Conservation (phyloP, 1,140 invertebrate species). For the Sminthurinus signatus region DNA sequence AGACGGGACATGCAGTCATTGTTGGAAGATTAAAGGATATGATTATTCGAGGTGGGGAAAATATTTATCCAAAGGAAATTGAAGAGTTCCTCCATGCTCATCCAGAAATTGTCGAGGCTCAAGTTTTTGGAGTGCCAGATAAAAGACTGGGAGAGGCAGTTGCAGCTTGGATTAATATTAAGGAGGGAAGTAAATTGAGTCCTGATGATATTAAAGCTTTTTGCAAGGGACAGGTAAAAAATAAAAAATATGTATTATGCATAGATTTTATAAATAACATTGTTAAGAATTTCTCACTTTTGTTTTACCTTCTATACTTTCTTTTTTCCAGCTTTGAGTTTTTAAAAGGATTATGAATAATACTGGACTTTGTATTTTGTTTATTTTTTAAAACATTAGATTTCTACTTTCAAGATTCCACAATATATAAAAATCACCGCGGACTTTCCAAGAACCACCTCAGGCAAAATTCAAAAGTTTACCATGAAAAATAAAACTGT, state of each 20-base stretch:
- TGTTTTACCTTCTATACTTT: no score
- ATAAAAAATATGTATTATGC: no score
- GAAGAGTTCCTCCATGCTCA: constrained; percentile 57
- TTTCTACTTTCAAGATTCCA: constrained; percentile 55
- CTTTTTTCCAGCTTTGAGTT: no score
- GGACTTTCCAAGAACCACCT: constrained; percentile 52
- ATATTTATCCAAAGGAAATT: constrained; percentile 57
- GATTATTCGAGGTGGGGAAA: constrained; percentile 62
- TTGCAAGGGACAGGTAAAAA: constrained; percentile 50
- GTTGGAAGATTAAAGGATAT: constrained; percentile 60
- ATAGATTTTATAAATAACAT: no score
- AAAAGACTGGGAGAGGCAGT: constrained; percentile 57
- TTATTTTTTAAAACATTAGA: constrained; percentile 42
- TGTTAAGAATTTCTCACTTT: no score
- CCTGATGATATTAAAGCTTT: constrained; percentile 51
- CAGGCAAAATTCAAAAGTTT: constrained; percentile 50
- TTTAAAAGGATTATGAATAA: no score
- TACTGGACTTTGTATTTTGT: no score
- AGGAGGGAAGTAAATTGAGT: constrained; percentile 45
- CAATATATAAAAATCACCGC: constrained; percentile 50
- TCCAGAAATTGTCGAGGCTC: constrained; percentile 52
- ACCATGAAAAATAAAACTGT: constrained; percentile 41
- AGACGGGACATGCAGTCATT: constrained; percentile 53
- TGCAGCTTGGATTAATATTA: constrained; percentile 54
- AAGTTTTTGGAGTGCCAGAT: constrained; percentile 58